A percentile compares a stretch with the other conserved stretches of the same genome.
Evolutionary conservation across 2,797 vertebrate species (phyloP).

Genomic region (Enteromius unitaeniatus): DNA sequence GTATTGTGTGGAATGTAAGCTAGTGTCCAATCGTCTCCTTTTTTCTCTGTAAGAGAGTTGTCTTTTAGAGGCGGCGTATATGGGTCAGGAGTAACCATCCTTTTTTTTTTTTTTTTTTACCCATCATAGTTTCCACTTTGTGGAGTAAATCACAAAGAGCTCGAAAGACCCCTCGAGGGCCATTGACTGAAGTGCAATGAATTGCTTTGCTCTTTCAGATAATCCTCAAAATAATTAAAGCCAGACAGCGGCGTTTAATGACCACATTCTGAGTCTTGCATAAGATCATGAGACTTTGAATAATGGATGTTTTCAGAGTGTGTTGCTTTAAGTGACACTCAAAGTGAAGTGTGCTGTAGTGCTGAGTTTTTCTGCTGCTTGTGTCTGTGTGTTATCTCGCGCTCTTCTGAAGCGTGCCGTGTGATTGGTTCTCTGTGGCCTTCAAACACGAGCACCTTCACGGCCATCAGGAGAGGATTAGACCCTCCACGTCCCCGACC

Average conservation of each 20-base stretch:
- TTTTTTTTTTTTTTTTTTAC: neutral
- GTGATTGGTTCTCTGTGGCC: neutral
- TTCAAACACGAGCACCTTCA: conserved; percentile 34
- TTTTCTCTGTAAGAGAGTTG: neutral
- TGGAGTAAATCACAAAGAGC: neutral
- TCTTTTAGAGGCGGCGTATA: neutral
- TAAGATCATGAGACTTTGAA: conserved; percentile 4
- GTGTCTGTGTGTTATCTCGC: neutral
- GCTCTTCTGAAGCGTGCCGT: neutral
- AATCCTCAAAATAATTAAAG: conserved; percentile 21
- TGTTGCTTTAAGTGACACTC: conserved; percentile 14
- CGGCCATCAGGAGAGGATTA: conserved; percentile 37
- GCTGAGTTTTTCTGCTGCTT: neutral
- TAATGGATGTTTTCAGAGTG: neutral
- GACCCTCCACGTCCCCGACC: conserved; percentile 28
- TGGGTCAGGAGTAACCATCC: conserved; percentile 3
- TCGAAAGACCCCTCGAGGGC: neutral
- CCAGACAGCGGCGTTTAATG: neutral
- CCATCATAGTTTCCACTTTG: conserved; percentile 29
- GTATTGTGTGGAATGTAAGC: neutral
- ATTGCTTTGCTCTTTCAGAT: conserved; percentile 28
- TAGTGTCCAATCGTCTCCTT: neutral
- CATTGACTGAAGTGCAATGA: conserved; percentile 23
- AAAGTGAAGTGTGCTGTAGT: neutral
- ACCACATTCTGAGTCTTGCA: conserved; percentile 8